phyloP scores from a whole-genome alignment of 1,140 invertebrate genomes.

The Nephila pilipes region DNA sequence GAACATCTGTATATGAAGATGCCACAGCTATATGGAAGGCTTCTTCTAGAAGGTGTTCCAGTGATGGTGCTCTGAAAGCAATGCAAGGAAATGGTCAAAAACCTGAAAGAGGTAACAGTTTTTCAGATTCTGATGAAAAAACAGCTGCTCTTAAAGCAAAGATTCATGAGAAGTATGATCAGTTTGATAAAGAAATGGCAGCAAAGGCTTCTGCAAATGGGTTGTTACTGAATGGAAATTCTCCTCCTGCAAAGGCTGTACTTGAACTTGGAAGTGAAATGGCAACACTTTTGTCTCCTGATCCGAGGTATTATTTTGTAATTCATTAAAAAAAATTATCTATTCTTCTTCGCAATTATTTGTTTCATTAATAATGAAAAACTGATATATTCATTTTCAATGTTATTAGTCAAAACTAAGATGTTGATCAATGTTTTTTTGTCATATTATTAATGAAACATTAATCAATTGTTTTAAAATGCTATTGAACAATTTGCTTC shows the following conservation, averaged over 20 bases:
- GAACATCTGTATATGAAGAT: constrained; percentile 14
- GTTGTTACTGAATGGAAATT: constrained; percentile 29
- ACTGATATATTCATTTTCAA: too few relatives aligned
- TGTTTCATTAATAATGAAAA: too few relatives aligned
- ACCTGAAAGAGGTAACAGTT: constrained; percentile 70
- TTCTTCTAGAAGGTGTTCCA: constrained; percentile 68
- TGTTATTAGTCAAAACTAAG: too few relatives aligned
- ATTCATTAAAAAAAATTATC: too few relatives aligned
- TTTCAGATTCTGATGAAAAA: constrained; percentile 73
- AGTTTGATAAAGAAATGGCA: constrained; percentile 59
- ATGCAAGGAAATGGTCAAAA: constrained; percentile 50
- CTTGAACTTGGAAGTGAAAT: constrained; percentile 33
- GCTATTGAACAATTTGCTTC: too few relatives aligned
- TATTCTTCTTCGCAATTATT: too few relatives aligned
- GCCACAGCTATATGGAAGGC: constrained; percentile 56
- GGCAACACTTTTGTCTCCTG: constrained; percentile 56
- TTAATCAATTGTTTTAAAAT: too few relatives aligned
- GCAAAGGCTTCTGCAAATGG: constrained; percentile 55
- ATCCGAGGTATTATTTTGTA: constrained; percentile 45
- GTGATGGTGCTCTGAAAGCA: constrained; percentile 71
- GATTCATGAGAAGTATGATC: constrained; percentile 68
- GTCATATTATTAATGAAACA: too few relatives aligned
- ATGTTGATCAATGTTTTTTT: too few relatives aligned
- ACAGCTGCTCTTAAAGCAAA: constrained; percentile 69
- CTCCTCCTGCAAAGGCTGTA: constrained; percentile 59